These are phyloP conservation scores for Grallaria varia DNA, from an alignment of 2,113 vertebrate genomes.

Conservation along the genomic window DNA sequence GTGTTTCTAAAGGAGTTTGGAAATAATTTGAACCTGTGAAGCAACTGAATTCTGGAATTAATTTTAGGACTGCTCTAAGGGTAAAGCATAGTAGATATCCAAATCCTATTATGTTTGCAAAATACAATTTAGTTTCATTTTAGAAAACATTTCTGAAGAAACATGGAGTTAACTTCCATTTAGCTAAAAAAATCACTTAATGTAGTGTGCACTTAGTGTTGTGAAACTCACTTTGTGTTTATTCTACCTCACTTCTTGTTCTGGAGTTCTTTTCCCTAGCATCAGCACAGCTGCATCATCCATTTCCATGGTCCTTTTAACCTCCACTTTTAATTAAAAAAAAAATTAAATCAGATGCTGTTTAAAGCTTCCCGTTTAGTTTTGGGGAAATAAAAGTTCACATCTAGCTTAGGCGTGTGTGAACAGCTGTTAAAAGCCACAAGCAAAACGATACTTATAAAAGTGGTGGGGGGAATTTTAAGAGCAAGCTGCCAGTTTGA, in stretches of 20 bases:
- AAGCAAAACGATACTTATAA: slow-evolving; percentile 63
- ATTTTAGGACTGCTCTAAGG: background rate
- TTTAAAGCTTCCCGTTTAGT: slow-evolving; percentile 58
- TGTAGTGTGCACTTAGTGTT: background rate
- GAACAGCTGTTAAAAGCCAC: slow-evolving; percentile 69
- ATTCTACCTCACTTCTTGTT: slow-evolving; percentile 57
- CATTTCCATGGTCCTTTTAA: slow-evolving; percentile 49
- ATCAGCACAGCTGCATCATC: slow-evolving; percentile 64
- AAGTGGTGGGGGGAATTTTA: slow-evolving; percentile 55
- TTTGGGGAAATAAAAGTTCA: slow-evolving; percentile 64
- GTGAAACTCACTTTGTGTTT: slow-evolving; percentile 51
- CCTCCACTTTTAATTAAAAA: slow-evolving; percentile 65
- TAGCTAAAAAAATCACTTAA: slow-evolving; percentile 7
- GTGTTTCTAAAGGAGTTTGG: background rate
- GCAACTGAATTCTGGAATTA: background rate
- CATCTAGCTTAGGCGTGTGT: slow-evolving; percentile 56
- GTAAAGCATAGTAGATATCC: background rate
- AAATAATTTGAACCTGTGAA: background rate
- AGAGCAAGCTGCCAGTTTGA: slow-evolving; percentile 55
- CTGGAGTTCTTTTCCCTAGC: slow-evolving; percentile 39
- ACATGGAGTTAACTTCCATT: slow-evolving; percentile 20
- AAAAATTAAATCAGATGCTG: slow-evolving; percentile 63
- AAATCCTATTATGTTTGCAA: background rate
- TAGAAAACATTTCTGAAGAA: background rate
- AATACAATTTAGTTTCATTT: background rate